Evolutionary conservation across 2,113 vertebrate species (phyloP), one percentile per base, ranked within the genome.

Genomic region (Nansenia antarctica): DNA sequence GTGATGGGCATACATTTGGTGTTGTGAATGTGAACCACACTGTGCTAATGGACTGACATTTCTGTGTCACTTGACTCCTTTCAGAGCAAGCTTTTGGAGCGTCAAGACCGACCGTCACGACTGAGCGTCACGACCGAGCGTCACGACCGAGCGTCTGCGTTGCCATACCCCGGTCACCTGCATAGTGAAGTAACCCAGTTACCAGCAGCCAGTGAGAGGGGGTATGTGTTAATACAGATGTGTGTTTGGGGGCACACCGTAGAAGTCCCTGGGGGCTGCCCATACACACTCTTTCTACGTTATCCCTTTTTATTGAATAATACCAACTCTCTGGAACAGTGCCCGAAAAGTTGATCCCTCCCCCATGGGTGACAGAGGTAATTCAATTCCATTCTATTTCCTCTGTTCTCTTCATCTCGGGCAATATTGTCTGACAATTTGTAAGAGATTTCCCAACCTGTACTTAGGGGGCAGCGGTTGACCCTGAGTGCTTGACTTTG

Each of bases 341-440:
- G 59, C 39, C 70, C 55, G 55, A 37, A 35, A 53, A 62, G 45
- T 26, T 11, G 35, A 69, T 61, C 61, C 32, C 9, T 9, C 24
- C 26, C 55, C 65, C 57, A 30, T 20, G 54, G 69, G 31, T 24
- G 66, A 29, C 42, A 67, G 57, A 34, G 45, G 18, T 66, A 27
- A 67, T 52, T 67, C 39, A 52, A 67, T 67, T 67, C 30, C 24
- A 62, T 67, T 67, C 30, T 18, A 62, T 67, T 52, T 59, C 37
- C 30, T 39, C n/a, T 37, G 29, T 30, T 60, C 29, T 58, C 59
- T 65, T 65, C 37, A 47, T 65, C 4, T 35, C 20, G 31, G 30
- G 31, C n/a, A 11, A 55, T 39, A 64, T 60, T 59, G 42, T 35
- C 27, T 66, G 42, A 15, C 63, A 60, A 57, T 49, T 52, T 60